Evolutionary conservation across 2,797 vertebrate species (phyloP).

Genomic region (Chelon auratus): DNA sequence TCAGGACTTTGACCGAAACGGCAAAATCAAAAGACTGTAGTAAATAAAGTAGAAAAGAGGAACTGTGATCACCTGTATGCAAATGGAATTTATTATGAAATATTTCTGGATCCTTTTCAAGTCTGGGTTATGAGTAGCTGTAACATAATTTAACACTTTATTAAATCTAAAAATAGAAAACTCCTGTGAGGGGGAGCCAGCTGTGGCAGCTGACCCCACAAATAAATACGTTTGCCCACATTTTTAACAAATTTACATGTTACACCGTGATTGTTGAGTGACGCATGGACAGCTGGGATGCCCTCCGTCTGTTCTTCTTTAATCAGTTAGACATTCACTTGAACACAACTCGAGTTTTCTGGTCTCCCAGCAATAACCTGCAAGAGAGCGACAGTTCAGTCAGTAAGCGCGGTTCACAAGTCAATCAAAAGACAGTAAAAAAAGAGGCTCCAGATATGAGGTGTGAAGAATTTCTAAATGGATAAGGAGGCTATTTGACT

Average conservation of each 20-base stretch:
- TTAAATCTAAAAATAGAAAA: slow-evolving; percentile 28
- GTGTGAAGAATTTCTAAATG: too few species aligned
- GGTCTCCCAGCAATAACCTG: slow-evolving; percentile 82
- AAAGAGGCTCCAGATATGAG: not conserved
- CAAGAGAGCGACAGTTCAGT: slow-evolving; percentile 8
- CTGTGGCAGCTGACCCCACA: not conserved
- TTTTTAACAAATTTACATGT: not conserved
- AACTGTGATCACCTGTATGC: not conserved
- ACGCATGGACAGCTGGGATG: too few species aligned
- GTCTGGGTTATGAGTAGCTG: not conserved
- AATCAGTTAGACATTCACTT: slow-evolving; percentile 59
- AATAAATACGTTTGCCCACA: not conserved
- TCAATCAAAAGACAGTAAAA: too few species aligned
- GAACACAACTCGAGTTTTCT: slow-evolving; percentile 72
- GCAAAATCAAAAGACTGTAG: slow-evolving; percentile 1
- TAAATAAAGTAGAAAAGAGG: slow-evolving; percentile 21
- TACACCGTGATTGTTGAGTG: not conserved
- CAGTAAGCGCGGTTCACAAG: not conserved
- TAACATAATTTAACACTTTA: slow-evolving; percentile 20
- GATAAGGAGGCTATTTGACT: too few species aligned
- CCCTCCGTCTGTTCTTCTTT: too few species aligned
- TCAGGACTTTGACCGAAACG: slow-evolving; percentile 55
- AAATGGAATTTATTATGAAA: slow-evolving; percentile 17
- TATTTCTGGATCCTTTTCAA: not conserved
- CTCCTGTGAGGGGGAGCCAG: too few species aligned